These are phyloP conservation scores for Orthonevra nobilis DNA, from an alignment of 2,888 invertebrate species.

Conservation along the genomic window DNA sequence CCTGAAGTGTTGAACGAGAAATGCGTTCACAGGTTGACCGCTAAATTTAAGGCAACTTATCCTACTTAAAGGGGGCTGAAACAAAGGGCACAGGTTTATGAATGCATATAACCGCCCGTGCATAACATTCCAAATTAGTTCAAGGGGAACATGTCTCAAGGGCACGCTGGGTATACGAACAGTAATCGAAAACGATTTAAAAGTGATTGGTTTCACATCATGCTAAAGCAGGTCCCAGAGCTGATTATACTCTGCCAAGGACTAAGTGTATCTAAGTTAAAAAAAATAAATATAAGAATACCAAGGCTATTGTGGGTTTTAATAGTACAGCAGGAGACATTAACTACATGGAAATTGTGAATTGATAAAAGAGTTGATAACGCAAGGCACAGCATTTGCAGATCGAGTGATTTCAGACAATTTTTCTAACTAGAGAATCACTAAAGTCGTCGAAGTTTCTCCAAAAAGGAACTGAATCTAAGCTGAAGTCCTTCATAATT, in stretches of 20 bases:
- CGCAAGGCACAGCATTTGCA: too few species aligned
- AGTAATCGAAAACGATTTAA: neutral
- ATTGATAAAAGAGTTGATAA: too few species aligned
- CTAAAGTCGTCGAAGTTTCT: too few species aligned
- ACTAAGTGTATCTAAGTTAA: neutral
- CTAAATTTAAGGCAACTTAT: slow-evolving; percentile 36
- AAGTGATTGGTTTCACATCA: slow-evolving; percentile 1
- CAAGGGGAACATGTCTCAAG: neutral
- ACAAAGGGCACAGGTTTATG: slow-evolving; percentile 8
- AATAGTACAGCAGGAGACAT: too few species aligned
- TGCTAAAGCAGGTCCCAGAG: neutral
- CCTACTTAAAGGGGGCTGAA: slow-evolving; percentile 41
- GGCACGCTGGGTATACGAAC: neutral
- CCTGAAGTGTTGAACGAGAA: slow-evolving; percentile 32
- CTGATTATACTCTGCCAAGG: neutral
- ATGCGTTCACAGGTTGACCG: slow-evolving; percentile 9
- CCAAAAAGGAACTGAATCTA: too few species aligned
- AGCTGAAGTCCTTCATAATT: too few species aligned
- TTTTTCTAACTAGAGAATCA: too few species aligned
- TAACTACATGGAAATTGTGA: too few species aligned
- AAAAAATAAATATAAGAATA: neutral
- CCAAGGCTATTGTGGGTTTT: too few species aligned
- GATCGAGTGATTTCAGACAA: too few species aligned
- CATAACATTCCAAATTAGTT: slow-evolving; percentile 57
- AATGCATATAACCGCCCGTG: too few species aligned